Conservation (phyloP, 2,888 invertebrate genomes). For the Pherbina coryleti region DNA sequence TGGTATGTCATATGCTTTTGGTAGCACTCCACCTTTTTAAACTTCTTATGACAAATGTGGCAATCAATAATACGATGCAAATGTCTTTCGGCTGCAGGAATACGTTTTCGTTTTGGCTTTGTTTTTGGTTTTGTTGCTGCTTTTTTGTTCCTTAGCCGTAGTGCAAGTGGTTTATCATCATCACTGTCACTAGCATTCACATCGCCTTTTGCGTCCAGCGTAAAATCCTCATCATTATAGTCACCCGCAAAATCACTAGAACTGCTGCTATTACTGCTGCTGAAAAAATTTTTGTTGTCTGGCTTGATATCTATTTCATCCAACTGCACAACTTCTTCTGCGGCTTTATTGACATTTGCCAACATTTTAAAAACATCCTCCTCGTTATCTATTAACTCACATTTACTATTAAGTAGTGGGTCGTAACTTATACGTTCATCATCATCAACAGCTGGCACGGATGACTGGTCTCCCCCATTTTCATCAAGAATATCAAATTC, state of each 20-base stretch:
- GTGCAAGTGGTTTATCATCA: slow-evolving; percentile 61
- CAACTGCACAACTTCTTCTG: slow-evolving; percentile 53
- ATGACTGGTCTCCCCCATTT: slow-evolving; percentile 40
- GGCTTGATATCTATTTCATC: slow-evolving; percentile 36
- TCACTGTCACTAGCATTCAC: slow-evolving; percentile 55
- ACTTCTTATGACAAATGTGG: slow-evolving; percentile 64
- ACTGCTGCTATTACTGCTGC: slow-evolving; percentile 50
- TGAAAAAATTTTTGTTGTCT: slow-evolving; percentile 44
- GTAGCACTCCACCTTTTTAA: slow-evolving; percentile 62
- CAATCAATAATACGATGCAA: slow-evolving; percentile 63
- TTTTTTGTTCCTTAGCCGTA: slow-evolving; percentile 50
- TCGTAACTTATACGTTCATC: slow-evolving; percentile 61
- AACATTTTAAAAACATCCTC: slow-evolving; percentile 65
- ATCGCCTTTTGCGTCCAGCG: slow-evolving; percentile 39
- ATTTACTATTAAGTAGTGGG: slow-evolving; percentile 60
- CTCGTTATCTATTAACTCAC: slow-evolving; percentile 63
- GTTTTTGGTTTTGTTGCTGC: slow-evolving; percentile 44
- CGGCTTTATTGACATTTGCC: slow-evolving; percentile 62
- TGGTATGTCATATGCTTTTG: slow-evolving; percentile 66
- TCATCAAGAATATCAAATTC: slow-evolving; percentile 60
- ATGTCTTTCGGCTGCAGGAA: slow-evolving; percentile 58
- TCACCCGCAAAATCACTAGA: slow-evolving; percentile 53
- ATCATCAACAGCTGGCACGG: slow-evolving; percentile 54
- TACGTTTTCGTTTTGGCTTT: slow-evolving; percentile 57
- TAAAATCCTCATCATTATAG: slow-evolving; percentile 58